Base-by-base conservation (phyloP, 2,113 vertebrate genomes). In the Sebastes fasciatus region DNA sequence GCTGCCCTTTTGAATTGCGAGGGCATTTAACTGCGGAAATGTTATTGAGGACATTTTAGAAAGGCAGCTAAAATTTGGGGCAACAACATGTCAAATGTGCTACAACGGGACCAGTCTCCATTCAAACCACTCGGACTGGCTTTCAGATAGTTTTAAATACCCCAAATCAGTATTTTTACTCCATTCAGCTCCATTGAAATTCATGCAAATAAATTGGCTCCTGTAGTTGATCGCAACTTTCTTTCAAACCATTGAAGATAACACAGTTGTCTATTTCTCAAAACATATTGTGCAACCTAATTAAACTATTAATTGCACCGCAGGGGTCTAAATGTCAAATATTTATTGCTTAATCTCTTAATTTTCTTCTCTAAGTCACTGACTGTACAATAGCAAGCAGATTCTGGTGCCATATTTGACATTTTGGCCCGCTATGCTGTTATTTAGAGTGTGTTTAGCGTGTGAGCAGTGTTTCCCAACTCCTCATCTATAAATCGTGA, bases 1-100 rank as follows among this genome's bases (percentile, higher is more conserved):
- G 84, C 77, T 57, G 77, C 46, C 80, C 78, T 67, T 85, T 75
- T 84, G 45, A 80, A 68, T 63, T 10, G 26, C 6, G 74, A 12
- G 40, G 14, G 51, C 65, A 48, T 82, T 83, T 61, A 21, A 49
- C 51, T 46, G 55, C 43, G 42, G 62, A 75, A 72, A 60, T 52
- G 62, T 83, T 87, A 61, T 55, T 80, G 54, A 71, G 12, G 4
- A 17, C 16, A 7, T 13, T 55, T 23, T 54, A 70, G 74, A 87
- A 73, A 51, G 60, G 51, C 58, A 63, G 34, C 26, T 49, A 5
- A 82, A 45, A 75, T 75, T 58, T 72, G 62, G 61, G 63, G 72
- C 13, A 73, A 74, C 83, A 87, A 82, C 55, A 65, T 60, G 57
- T 89, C 85, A 77, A 49, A 49, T 43, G 62, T 17, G 21, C 0